Evolutionary conservation across 2,888 invertebrate species (phyloP).

Genomic region (Hymenopus coronatus): DNA sequence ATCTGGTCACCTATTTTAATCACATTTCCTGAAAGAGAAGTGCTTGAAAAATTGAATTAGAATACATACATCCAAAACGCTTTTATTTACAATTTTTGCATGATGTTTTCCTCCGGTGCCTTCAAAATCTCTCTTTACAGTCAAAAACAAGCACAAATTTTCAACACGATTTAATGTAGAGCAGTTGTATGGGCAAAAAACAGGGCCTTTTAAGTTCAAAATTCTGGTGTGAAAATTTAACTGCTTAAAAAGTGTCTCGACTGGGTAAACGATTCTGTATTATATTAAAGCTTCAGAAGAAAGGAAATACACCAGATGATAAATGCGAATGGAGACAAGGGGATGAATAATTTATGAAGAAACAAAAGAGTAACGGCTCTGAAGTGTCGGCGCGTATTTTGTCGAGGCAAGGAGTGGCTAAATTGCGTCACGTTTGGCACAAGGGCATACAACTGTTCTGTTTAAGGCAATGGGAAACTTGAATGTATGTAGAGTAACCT

Average conservation of each 20-base stretch:
- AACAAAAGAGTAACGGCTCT: not conserved
- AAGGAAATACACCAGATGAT: not conserved
- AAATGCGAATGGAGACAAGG: not conserved
- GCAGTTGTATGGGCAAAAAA: not conserved
- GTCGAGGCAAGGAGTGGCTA: not conserved
- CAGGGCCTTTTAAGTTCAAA: not conserved
- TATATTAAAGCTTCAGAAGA: not conserved
- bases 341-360: not conserved
- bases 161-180: not conserved
- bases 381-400: not conserved
- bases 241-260: not conserved
- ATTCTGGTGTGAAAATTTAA: not conserved
- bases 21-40: too few relatives aligned
- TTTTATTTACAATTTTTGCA: too few relatives aligned
- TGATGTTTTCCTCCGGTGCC: too few relatives aligned
- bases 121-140: too few relatives aligned
- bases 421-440: not conserved
- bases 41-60: too few relatives aligned
- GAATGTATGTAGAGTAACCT: not conserved
- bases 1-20: too few relatives aligned
- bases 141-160: too few relatives aligned
- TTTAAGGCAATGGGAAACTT: not conserved
- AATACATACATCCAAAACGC: too few relatives aligned
- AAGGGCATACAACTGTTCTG: not conserved
- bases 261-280: not conserved